Evolutionary conservation across 1,140 invertebrate genomes (phyloP), one percentile per base, ranked within the genome.

Genomic region (Phocides pigmalion): DNA sequence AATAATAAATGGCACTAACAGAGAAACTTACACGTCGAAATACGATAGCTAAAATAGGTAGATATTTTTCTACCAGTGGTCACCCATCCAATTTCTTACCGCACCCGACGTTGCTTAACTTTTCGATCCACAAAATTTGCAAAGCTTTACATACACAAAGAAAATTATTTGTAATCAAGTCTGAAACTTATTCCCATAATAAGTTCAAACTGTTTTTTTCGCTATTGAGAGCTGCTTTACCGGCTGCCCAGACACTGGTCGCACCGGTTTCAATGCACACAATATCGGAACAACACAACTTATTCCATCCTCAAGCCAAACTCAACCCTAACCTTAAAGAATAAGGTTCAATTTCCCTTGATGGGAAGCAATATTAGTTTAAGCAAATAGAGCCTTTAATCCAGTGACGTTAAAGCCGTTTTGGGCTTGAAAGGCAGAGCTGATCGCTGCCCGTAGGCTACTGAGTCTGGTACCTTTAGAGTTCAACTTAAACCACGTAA

Each of bases 181-280:
- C 54, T 56, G 65, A 66, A 74, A 64, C 46, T 63, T 61, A 70
- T 51, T 66, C 65, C 62, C 66, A 63, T 70, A 72, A 73, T 80
- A 74, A 80, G 68, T 75, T 80, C 72, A 64, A 70, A 75, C 56
- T 66, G 64, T 74, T 74, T 84, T 32, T 85, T 86, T 86, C 76
- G 75, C 81, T 78, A 78, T 75, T 64, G 76, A 66, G 75, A 76
- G 68, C 70, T 69, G 77, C 71, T 70, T 58, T 69, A 35, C 68
- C 28, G 64, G 61, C 74, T 63, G 71, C 67, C 64, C 74, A 83
- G 79, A 76, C 79, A 83, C 78, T 73, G 76, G 83, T 84, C 70
- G 42, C 68, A 86, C 83, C 83, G 83, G 83, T 84, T 85, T 75
- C 20, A 4, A 0, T 16, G 0, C 4, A 12, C 14, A 14, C 14